A percentile compares a stretch with the other conserved stretches of the same genome.
These are phyloP conservation scores for Scaptomyza polygonia DNA, from an alignment of 2,888 invertebrate genomes.

Conservation along the genomic window DNA sequence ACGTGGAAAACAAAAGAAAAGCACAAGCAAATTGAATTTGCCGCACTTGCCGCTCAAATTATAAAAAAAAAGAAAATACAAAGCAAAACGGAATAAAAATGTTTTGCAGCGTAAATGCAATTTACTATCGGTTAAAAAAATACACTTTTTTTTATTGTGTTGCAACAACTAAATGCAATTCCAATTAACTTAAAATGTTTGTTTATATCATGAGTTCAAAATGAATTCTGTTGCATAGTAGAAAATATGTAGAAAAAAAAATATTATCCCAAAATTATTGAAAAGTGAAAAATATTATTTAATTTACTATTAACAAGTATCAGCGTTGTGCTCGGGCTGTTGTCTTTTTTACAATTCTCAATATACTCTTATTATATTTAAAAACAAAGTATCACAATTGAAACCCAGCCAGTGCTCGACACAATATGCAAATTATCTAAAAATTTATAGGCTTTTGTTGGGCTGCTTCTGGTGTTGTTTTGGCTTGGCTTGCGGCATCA, in stretches of 20 bases:
- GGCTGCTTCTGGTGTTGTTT: constrained; percentile 15
- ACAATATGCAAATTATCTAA: constrained; percentile 83
- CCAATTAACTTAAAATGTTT: too few relatives aligned
- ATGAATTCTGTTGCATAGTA: too few relatives aligned
- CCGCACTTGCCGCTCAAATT: constrained; percentile 40
- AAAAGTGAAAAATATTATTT: too few relatives aligned
- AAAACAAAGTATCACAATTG: constrained; percentile 12
- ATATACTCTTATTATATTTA: neutral
- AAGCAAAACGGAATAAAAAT: constrained; percentile 9
- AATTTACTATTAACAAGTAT: neutral
- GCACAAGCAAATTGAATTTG: constrained; percentile 64
- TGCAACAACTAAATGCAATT: too few relatives aligned
- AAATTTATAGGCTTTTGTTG: constrained; percentile 80
- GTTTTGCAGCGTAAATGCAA: neutral
- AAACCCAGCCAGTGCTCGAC: constrained; percentile 44
- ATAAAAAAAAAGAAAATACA: constrained; percentile 16
- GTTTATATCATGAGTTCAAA: too few relatives aligned
- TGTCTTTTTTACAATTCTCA: neutral
- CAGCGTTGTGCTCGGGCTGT: neutral
- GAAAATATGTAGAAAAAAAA: too few relatives aligned
- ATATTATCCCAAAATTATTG: too few relatives aligned
- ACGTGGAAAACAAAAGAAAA: constrained; percentile 14
- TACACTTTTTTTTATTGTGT: constrained; percentile 1
- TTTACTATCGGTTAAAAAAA: neutral
- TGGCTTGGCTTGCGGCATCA: constrained; percentile 33